Conservation (phyloP, 2,113 vertebrate genomes). For the Pygoscelis antarcticus region DNA sequence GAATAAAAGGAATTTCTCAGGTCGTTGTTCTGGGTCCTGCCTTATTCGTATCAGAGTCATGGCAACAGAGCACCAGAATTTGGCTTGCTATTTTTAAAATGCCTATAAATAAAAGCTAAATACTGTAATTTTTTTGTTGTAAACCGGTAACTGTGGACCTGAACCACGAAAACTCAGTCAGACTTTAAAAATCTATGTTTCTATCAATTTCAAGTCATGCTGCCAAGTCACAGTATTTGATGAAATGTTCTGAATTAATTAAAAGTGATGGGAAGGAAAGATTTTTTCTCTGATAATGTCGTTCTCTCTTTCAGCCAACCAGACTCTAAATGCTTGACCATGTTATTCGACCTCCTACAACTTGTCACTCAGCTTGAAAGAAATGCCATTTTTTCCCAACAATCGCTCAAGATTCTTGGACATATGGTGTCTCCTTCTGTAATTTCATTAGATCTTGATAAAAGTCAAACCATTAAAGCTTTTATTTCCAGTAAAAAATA, state of each 20-base stretch:
- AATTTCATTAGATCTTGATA: not conserved
- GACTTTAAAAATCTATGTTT: not conserved
- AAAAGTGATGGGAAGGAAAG: not conserved
- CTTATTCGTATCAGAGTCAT: not conserved
- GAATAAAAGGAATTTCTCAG: not conserved
- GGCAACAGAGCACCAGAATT: not conserved
- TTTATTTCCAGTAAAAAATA: not conserved
- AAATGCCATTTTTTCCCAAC: not conserved
- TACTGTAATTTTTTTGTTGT: not conserved
- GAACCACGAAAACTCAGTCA: not conserved
- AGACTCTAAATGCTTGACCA: slow-evolving; percentile 1
- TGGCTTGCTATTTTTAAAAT: not conserved
- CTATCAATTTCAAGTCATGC: not conserved
- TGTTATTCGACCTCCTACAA: not conserved
- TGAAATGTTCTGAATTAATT: slow-evolving; percentile 20
- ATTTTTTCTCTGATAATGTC: not conserved
- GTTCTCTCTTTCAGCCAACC: not conserved
- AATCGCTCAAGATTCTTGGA: not conserved
- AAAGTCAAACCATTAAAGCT: not conserved
- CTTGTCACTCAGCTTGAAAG: not conserved
- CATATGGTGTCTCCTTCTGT: slow-evolving; percentile 1
- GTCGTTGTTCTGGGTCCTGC: not conserved
- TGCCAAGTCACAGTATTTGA: not conserved
- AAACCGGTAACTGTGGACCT: not conserved
- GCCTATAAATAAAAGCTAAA: not conserved